Evolutionary conservation across 1,140 invertebrate genomes (phyloP).

Genomic region (Metaphire vulgaris): DNA sequence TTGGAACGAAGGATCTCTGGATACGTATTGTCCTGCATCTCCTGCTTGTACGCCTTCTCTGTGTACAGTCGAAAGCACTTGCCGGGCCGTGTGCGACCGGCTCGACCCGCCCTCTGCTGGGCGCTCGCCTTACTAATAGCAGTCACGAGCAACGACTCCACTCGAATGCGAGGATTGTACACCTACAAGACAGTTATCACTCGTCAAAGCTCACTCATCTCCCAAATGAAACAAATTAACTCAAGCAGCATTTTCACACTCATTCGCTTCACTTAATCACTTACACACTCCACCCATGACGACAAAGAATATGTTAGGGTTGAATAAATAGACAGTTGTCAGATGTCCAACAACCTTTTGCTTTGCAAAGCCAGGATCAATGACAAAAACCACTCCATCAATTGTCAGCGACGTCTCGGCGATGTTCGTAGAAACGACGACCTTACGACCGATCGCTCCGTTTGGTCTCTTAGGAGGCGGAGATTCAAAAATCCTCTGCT

Average conservation of each 20-base stretch:
- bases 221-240: no score
- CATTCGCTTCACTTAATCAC: no score
- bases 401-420: slow-evolving; percentile 99
- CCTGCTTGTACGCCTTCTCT: slow-evolving; percentile 95
- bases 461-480: slow-evolving; percentile 79
- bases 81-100: slow-evolving; percentile 90
- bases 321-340: no score
- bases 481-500: slow-evolving; percentile 95
- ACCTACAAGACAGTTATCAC: no score
- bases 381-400: slow-evolving; percentile 99
- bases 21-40: slow-evolving; percentile 99
- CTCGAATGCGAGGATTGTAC: slow-evolving; percentile 92
- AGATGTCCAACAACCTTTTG: slow-evolving; percentile 78
- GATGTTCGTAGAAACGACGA: slow-evolving; percentile 98
- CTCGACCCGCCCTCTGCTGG: slow-evolving; percentile 93
- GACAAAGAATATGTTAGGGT: no score
- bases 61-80: slow-evolving; percentile 99
- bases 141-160: slow-evolving; percentile 94
- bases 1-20: slow-evolving; percentile 97
- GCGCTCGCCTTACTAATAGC: slow-evolving; percentile 99
- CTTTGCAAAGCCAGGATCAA: slow-evolving; percentile 99
- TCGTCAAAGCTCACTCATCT: no score
- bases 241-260: no score
- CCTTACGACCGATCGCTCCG: slow-evolving; percentile 87
- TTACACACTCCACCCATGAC: no score